Conservation (phyloP, 2,888 invertebrate genomes). For the Aethes cnicana region DNA sequence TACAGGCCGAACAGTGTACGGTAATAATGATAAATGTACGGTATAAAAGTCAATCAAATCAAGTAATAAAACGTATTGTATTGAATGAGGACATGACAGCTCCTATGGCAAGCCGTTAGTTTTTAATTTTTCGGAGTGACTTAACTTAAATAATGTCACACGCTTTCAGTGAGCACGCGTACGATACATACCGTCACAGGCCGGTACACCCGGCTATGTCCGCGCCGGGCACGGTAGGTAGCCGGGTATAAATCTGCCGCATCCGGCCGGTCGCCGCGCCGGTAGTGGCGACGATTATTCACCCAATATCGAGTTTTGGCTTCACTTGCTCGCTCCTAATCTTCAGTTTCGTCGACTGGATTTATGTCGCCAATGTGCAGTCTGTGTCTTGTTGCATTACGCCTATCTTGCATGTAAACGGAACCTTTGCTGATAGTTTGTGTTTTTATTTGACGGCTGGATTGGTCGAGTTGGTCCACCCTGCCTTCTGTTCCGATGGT, state of each 20-base stretch:
- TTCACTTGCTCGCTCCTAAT: conserved; percentile 77
- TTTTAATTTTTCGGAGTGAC: no score
- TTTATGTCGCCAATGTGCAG: conserved; percentile 54
- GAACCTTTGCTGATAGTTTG: no score
- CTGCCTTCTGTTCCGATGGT: no score
- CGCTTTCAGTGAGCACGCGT: conserved; percentile 10
- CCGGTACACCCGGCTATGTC: conserved; percentile 45
- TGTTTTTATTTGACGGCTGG: no score
- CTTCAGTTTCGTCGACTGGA: conserved; percentile 71
- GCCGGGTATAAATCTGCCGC: conserved; percentile 78
- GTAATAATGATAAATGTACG: no score
- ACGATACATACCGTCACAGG: conserved; percentile 48
- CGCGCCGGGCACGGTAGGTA: conserved; percentile 37
- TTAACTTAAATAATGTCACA: background rate
- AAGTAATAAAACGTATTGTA: no score
- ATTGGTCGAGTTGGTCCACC: no score
- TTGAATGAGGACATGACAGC: no score
- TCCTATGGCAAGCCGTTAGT: no score
- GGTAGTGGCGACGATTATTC: conserved; percentile 82
- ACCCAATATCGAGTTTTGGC: conserved; percentile 82
- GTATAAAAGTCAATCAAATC: no score
- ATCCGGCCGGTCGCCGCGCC: conserved; percentile 77
- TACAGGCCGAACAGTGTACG: no score
- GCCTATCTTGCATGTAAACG: background rate
- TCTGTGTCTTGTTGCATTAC: conserved; percentile 13